Base-by-base conservation (phyloP, 2,797 vertebrate genomes). In the Galagoides demidoff region DNA sequence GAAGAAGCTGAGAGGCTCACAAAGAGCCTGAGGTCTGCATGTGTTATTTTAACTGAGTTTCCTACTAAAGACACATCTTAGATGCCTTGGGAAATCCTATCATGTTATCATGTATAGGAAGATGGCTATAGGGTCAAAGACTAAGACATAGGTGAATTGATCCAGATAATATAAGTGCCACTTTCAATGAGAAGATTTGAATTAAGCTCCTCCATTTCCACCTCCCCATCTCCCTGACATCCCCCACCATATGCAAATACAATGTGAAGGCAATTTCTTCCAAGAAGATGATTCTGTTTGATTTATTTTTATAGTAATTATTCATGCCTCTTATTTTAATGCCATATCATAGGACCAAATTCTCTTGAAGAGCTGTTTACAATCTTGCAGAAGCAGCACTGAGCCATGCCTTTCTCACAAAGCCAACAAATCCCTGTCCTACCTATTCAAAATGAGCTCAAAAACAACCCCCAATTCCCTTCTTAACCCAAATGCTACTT, bases 221-320 rank as follows among this genome's bases (percentile, higher is more conserved):
- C 5, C 4, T 7, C 1, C 1, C 13, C 20, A 68, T 9, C 11
- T 3, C n/a, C 3, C 17, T 3, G 45, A 57, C 10, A 66, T 2
- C 1, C 13, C n/a, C 8, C 43, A 78, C 23, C 13, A 82, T 19
- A 3, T 68, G 74, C 70, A 92, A 82, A 43, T 76, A 73, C 2
- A 88, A 70, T 1, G 55, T 3, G 7, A 86, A 90, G 31, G 22
- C 43, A 68, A 61, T 83, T 85, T 86, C 7, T 95, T 23, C 39
- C 17, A 16, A 70, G n/a, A 81, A 73, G 11, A 52, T 78, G 29
- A 78, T 34, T 74, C 90, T 83, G 57, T 37, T 37, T 93, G 81
- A 66, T 39, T 39, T 63, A 61, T 77, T 81, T 79, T 92, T 68
- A 79, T 34, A 14, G 9, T 39, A 78, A 85, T 49, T 49, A 57